Evolutionary conservation across 1,140 invertebrate species (phyloP).

Genomic region (Brachionus manjavacas): DNA sequence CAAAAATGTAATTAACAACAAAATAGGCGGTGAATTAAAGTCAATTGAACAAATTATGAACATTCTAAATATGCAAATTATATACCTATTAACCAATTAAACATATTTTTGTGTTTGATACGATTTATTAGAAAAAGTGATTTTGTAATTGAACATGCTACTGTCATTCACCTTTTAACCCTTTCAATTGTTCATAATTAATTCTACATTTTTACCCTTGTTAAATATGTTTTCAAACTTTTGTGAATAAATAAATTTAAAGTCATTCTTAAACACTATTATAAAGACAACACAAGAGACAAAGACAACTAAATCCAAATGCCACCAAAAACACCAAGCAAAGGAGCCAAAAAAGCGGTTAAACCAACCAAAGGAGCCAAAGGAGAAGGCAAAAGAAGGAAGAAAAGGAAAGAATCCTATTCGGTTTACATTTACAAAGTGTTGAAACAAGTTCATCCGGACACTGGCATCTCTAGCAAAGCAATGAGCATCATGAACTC

Average conservation of each 20-base stretch:
- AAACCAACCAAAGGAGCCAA: constrained; percentile 4
- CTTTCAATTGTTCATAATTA: neutral
- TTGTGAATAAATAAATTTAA: too few species aligned
- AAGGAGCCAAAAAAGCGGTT: constrained; percentile 11
- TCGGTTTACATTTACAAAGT: constrained; percentile 50
- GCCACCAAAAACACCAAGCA: constrained; percentile 28
- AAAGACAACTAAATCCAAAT: too few species aligned
- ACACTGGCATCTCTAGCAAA: constrained; percentile 60
- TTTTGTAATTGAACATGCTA: neutral
- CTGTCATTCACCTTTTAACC: neutral
- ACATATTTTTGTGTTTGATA: neutral
- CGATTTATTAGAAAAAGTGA: neutral
- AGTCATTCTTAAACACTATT: too few species aligned
- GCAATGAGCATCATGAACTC: constrained; percentile 67
- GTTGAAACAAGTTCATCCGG: constrained; percentile 59
- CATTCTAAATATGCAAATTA: neutral
- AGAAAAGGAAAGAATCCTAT: constrained; percentile 43
- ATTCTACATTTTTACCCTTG: neutral
- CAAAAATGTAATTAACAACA: neutral
- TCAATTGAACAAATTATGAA: neutral
- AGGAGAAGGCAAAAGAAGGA: neutral
- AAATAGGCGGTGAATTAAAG: neutral
- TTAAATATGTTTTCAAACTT: neutral
- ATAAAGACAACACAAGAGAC: too few species aligned
- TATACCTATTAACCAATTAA: neutral